Evolutionary conservation across 2,888 invertebrate genomes (phyloP).

Genomic region (Molanna angustata): DNA sequence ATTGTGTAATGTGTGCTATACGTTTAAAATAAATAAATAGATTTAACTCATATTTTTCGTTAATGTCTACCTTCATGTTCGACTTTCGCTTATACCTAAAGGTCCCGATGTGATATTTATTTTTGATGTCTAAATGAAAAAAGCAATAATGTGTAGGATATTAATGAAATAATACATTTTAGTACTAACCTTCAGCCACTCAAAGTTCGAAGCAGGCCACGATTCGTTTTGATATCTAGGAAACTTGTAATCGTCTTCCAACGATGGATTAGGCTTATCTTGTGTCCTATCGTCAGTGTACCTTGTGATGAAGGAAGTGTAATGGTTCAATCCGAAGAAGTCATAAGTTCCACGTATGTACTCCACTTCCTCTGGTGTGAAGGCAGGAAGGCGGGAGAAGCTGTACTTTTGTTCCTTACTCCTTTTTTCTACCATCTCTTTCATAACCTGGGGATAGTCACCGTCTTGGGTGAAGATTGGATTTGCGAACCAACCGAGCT

Average conservation of each 20-base stretch:
- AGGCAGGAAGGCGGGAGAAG: conserved; percentile 60
- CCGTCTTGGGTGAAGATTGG: conserved; percentile 62
- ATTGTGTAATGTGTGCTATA: too few relatives aligned
- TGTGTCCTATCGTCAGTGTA: conserved; percentile 21
- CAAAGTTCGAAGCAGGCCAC: conserved; percentile 31
- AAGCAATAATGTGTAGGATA: too few relatives aligned
- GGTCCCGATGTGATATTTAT: too few relatives aligned
- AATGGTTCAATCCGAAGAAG: conserved; percentile 74
- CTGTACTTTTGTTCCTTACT: conserved; percentile 59
- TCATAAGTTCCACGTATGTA: conserved; percentile 63
- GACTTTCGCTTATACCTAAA: too few relatives aligned
- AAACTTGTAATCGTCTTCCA: conserved; percentile 27
- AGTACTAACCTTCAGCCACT: conserved; percentile 32
- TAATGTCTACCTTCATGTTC: too few relatives aligned
- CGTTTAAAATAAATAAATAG: too few relatives aligned
- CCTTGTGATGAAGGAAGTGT: conserved; percentile 46
- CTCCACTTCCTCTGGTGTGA: conserved; percentile 59
- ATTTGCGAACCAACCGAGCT: conserved; percentile 66
- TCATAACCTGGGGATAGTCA: conserved; percentile 67
- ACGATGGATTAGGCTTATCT: conserved; percentile 21
- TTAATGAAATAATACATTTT: conserved; percentile 5
- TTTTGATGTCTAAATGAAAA: too few relatives aligned
- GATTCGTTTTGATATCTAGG: conserved; percentile 30
- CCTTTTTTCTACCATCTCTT: conserved; percentile 53
- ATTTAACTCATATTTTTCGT: too few relatives aligned